Percentiles rank a stretch among this genome's conserved stretches.
Conservation (phyloP, 2,888 invertebrate species). For the Hirtodrosophila duncani region DNA sequence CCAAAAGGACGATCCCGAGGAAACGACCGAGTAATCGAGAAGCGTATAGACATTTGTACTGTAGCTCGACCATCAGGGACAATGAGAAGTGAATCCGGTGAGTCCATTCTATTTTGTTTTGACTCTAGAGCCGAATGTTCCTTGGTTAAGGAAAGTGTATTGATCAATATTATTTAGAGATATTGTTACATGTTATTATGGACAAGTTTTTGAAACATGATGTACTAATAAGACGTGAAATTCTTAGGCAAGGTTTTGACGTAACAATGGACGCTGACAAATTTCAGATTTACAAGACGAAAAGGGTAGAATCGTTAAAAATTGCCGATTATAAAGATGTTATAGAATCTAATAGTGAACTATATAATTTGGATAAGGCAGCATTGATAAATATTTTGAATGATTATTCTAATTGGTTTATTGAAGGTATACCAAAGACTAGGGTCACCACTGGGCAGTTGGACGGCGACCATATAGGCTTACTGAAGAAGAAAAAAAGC, state of each 20-base stretch:
- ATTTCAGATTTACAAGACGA: conserved; percentile 7
- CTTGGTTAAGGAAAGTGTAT: no score
- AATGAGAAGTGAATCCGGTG: no score
- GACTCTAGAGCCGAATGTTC: no score
- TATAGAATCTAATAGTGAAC: no score
- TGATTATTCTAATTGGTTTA: no score
- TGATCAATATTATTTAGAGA: no score
- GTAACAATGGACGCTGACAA: conserved; percentile 8
- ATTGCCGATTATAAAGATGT: not conserved
- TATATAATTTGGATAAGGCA: not conserved
- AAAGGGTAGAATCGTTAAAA: not conserved
- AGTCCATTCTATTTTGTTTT: no score
- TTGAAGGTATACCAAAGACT: no score
- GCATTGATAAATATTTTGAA: conserved; percentile 1
- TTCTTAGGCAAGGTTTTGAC: no score
- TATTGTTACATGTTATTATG: no score
- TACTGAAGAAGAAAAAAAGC: conserved; percentile 5
- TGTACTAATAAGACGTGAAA: no score
- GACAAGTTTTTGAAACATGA: no score
- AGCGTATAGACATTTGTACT: conserved; percentile 5
- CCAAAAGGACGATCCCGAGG: conserved; percentile 1
- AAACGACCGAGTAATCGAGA: conserved; percentile 3
- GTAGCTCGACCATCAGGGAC: conserved; percentile 4
- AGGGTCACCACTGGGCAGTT: not conserved
- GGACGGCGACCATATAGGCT: conserved; percentile 8